phyloP scores from a whole-genome alignment of 2,113 vertebrate species.

The Pseudopodoces humilis region DNA sequence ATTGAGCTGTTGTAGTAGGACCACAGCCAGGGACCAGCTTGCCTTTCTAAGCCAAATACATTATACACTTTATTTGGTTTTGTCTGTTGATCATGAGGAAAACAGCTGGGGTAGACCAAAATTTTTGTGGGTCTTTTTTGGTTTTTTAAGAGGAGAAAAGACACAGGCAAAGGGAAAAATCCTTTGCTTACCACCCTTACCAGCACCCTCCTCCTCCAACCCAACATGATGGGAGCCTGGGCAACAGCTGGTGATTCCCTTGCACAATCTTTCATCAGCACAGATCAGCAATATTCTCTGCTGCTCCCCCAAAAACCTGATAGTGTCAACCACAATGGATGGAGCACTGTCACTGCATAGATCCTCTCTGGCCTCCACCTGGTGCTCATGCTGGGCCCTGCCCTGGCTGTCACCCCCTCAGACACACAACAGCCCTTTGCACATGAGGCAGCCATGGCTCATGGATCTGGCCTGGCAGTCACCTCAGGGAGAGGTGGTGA shows the following conservation, averaged over 20 bases:
- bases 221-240: fast-evolving
- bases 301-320: background rate
- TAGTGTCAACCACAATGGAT: background rate
- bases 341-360: background rate
- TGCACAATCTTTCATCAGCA: background rate
- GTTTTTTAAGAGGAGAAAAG: background rate
- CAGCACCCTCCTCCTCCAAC: background rate
- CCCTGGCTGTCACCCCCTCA: background rate
- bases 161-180: background rate
- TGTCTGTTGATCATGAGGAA: background rate
- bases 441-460: fast-evolving
- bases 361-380: background rate
- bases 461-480: fast-evolving
- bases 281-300: background rate
- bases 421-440: background rate
- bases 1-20: background rate
- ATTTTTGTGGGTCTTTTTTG: background rate
- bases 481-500: background rate
- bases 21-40: background rate
- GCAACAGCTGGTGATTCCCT: background rate
- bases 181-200: background rate
- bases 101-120: background rate
- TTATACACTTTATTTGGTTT: background rate
- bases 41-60: background rate
- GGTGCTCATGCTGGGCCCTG: background rate